Conservation (phyloP, 2,888 invertebrate genomes). For the Brenthis hecate region DNA sequence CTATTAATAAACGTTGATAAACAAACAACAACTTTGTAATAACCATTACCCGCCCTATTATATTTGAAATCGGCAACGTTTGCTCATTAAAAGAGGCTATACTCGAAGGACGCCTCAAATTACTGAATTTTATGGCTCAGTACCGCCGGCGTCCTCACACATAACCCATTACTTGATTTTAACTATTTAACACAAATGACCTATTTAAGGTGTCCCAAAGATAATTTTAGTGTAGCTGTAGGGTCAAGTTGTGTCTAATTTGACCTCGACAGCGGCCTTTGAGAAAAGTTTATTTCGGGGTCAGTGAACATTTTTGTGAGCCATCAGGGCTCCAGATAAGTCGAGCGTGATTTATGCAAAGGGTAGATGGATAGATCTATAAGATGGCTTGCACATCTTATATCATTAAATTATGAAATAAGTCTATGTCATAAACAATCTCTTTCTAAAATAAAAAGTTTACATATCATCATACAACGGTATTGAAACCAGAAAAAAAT, state of each 20-base stretch:
- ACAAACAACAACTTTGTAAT: too few relatives aligned
- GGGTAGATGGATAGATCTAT: conserved; percentile 12
- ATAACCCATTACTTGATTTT: conserved; percentile 60
- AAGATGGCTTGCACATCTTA: neutral
- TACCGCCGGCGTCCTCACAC: conserved; percentile 36
- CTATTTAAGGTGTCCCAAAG: conserved; percentile 65
- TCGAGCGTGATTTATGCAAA: conserved; percentile 34
- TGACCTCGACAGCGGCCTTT: conserved; percentile 56
- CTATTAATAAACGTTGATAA: neutral
- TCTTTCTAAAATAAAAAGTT: too few relatives aligned
- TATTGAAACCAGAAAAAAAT: too few relatives aligned
- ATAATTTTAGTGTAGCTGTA: conserved; percentile 57
- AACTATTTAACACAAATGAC: conserved; percentile 65
- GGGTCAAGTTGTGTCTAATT: conserved; percentile 67
- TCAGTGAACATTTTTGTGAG: conserved; percentile 60
- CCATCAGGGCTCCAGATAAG: conserved; percentile 35
- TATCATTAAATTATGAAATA: neutral
- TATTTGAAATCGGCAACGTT: conserved; percentile 26
- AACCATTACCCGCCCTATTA: conserved; percentile 3
- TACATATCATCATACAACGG: too few relatives aligned
- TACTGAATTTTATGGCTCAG: conserved; percentile 32
- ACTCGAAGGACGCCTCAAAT: conserved; percentile 23
- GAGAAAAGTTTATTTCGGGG: conserved; percentile 62
- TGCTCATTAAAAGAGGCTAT: conserved; percentile 30
- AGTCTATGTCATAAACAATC: too few relatives aligned